Conservation (phyloP, 2,797 vertebrate genomes). For the Mastacembelus armatus region DNA sequence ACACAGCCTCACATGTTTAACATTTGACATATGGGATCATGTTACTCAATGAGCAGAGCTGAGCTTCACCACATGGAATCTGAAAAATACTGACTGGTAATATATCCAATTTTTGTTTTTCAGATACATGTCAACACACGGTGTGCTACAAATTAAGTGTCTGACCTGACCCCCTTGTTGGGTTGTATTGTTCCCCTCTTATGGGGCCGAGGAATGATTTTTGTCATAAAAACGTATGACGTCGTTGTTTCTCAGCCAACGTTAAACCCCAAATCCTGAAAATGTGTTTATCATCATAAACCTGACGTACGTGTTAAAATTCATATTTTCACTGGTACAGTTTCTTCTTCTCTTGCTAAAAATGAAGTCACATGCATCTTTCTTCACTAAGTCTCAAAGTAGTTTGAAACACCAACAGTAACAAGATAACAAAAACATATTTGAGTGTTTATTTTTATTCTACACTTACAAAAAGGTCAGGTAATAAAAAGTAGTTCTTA, state of each 20-base stretch:
- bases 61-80: constrained; percentile 43
- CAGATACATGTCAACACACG: constrained; percentile 17
- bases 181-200: neutral
- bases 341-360: no score
- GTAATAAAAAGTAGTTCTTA: constrained; percentile 78
- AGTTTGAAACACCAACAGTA: constrained; percentile 23
- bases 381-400: no score
- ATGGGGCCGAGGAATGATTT: neutral
- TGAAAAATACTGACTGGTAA: constrained; percentile 8
- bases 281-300: no score
- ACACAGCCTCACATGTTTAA: constrained; percentile 13
- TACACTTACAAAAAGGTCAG: constrained; percentile 82
- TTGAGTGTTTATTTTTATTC: constrained; percentile 78
- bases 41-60: constrained; percentile 42
- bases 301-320: no score
- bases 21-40: constrained; percentile 45
- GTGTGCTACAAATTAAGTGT: constrained; percentile 1
- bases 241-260: neutral
- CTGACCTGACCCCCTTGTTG: neutral
- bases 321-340: no score
- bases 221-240: constrained; percentile 5
- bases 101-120: neutral
- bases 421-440: constrained; percentile 22
- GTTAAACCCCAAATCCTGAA: neutral
- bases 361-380: no score